Conservation (phyloP, 2,797 vertebrate genomes). For the Xyrichtys novacula region DNA sequence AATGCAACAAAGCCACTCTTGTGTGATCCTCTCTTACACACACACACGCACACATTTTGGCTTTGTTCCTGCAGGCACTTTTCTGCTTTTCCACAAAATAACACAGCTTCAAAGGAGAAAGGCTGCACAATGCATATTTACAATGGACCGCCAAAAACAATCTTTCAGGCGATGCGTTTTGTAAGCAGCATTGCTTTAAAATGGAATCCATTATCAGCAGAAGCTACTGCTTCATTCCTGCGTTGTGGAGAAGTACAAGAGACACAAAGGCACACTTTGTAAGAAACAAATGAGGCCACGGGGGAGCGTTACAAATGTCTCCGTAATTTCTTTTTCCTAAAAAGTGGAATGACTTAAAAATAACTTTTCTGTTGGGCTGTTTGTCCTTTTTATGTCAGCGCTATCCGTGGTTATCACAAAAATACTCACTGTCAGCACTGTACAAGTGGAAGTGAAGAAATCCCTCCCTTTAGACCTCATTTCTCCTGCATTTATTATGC, state of each 20-base stretch:
- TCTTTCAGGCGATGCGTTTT: neutral
- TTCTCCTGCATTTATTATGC: neutral
- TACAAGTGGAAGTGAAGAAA: too few species aligned
- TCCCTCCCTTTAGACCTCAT: neutral
- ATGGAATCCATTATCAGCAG: neutral
- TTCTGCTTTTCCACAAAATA: slow-evolving; percentile 10
- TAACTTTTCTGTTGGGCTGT: neutral
- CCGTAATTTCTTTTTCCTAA: neutral
- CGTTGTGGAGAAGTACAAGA: neutral
- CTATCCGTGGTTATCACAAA: neutral
- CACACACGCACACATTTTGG: slow-evolving; percentile 11
- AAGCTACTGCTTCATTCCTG: neutral
- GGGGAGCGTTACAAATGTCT: neutral
- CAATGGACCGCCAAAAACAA: neutral
- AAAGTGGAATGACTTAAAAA: neutral
- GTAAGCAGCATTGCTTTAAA: neutral
- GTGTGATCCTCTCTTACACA: slow-evolving; percentile 20
- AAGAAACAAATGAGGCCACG: neutral
- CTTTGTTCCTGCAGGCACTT: slow-evolving; percentile 33
- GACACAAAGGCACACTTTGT: neutral
- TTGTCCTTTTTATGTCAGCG: neutral
- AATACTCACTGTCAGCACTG: neutral
- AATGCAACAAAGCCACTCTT: slow-evolving; percentile 28
- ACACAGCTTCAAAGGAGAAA: slow-evolving; percentile 25
- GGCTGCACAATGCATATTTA: slow-evolving; percentile 9